Percentiles rank a stretch among this genome's conserved stretches.
Evolutionary conservation across 2,888 invertebrate genomes (phyloP).

Genomic region (Drosophila falleni): DNA sequence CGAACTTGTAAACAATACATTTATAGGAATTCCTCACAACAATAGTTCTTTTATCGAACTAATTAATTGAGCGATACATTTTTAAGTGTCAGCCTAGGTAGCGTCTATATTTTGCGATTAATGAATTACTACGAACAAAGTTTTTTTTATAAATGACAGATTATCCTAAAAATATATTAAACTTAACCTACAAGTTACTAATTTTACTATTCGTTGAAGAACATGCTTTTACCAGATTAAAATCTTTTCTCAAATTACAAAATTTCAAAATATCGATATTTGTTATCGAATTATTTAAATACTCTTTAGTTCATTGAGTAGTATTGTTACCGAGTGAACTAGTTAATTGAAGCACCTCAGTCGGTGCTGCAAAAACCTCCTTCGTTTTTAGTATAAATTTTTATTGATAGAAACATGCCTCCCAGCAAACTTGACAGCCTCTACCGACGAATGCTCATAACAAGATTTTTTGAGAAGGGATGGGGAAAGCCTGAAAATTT

Average conservation of each 20-base stretch:
- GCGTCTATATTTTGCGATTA: not conserved
- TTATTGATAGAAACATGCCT: constrained; percentile 85
- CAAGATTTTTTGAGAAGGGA: constrained; percentile 97
- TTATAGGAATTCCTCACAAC: not conserved
- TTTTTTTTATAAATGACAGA: too few relatives aligned
- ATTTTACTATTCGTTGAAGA: too few relatives aligned
- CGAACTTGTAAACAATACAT: constrained; percentile 38
- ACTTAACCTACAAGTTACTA: too few relatives aligned
- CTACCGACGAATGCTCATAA: constrained; percentile 94
- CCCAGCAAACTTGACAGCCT: constrained; percentile 90
- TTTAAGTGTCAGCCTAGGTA: not conserved
- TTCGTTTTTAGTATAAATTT: constrained; percentile 31
- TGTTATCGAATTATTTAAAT: not conserved
- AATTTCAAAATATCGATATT: not conserved
- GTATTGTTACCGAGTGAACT: constrained; percentile 28
- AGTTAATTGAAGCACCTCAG: constrained; percentile 22
- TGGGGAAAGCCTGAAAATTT: constrained; percentile 98
- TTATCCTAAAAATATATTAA: not conserved
- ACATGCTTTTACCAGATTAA: not conserved
- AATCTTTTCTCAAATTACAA: not conserved
- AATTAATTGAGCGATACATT: not conserved
- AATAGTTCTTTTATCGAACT: constrained; percentile 18
- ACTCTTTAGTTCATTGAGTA: constrained; percentile 9
- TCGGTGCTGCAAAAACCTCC: constrained; percentile 27
- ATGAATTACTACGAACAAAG: too few relatives aligned